A percentile compares a stretch with the other conserved stretches of the same genome.
phyloP scores from a whole-genome alignment of 2,113 vertebrate genomes.

The Oenanthe melanoleuca region DNA sequence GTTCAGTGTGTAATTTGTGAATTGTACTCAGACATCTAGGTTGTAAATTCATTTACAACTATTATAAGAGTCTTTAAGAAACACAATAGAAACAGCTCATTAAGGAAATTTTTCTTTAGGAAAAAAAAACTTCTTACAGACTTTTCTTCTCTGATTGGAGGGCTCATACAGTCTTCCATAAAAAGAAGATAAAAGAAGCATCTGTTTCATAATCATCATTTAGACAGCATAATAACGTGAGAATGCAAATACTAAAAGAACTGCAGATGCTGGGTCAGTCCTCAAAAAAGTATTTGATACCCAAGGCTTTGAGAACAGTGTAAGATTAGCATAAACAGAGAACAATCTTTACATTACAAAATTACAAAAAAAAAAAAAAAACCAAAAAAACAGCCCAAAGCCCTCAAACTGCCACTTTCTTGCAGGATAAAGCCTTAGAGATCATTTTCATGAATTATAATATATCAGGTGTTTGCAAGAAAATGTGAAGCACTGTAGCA shows the following conservation, averaged over 20 bases:
- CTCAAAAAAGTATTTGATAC: background rate
- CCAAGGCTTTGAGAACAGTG: background rate
- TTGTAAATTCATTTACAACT: conserved; percentile 25
- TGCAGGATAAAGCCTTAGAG: background rate
- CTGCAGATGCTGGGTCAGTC: background rate
- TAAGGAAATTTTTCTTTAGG: background rate
- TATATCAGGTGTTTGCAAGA: background rate
- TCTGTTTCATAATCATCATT: conserved; percentile 25
- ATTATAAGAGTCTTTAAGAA: background rate
- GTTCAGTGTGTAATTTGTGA: background rate
- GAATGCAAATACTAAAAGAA: background rate
- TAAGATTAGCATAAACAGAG: background rate
- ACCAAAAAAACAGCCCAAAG: background rate
- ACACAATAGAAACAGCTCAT: background rate
- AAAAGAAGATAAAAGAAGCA: background rate
- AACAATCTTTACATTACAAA: background rate
- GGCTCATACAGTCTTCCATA: background rate
- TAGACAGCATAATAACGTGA: background rate
- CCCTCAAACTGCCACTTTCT: background rate
- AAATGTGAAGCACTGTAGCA: background rate
- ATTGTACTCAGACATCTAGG: background rate
- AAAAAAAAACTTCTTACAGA: background rate
- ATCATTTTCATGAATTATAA: background rate
- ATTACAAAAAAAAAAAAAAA: background rate
- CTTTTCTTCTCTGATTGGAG: background rate